Evolutionary conservation across 2,797 vertebrate genomes (phyloP).

Genomic region (Urophycis tenuis): DNA sequence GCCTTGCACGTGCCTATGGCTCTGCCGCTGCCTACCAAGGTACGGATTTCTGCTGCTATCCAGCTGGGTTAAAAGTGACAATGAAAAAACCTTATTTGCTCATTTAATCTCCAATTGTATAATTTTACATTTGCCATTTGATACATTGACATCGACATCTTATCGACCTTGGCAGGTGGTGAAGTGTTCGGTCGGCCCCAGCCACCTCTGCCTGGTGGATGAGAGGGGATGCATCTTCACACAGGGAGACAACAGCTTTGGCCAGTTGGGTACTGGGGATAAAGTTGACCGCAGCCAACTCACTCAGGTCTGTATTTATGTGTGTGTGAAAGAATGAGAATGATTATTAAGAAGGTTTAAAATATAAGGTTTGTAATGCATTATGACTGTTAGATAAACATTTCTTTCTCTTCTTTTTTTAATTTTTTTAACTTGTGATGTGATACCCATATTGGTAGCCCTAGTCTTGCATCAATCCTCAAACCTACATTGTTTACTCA

Average conservation of each 20-base stretch:
- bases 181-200: not conserved
- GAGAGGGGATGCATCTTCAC: not conserved
- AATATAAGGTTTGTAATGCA: not conserved
- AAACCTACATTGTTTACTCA: too few species aligned
- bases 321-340: not conserved
- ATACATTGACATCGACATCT: not conserved
- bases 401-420: too few species aligned
- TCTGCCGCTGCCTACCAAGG: not conserved
- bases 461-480: too few species aligned
- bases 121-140: not conserved
- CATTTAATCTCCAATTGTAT: not conserved
- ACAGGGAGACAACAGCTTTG: not conserved
- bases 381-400: not conserved
- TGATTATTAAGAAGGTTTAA: not conserved
- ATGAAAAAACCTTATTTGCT: not conserved
- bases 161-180: not conserved
- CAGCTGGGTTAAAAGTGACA: not conserved
- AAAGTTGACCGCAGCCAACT: not conserved
- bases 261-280: not conserved
- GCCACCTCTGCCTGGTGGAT: not conserved
- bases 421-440: too few species aligned
- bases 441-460: too few species aligned
- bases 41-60: not conserved
- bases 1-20: not conserved
- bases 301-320: not conserved